Percentiles rank a stretch among this genome's conserved stretches.
phyloP scores from a whole-genome alignment of 2,113 vertebrate genomes.

The Ancistrus triradiatus region DNA sequence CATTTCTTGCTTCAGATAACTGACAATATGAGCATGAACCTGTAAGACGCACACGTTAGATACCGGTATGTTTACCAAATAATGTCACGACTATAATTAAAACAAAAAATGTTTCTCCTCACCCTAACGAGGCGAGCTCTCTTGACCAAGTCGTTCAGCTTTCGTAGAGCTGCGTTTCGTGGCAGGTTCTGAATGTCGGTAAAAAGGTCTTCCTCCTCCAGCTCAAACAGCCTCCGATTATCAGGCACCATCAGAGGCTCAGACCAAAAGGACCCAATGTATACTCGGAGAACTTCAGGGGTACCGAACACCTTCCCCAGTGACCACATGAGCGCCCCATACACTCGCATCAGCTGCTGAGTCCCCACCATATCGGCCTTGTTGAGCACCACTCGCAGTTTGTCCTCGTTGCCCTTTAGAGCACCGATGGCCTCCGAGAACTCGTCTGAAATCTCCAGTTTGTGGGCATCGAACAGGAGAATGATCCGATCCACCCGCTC shows the following conservation, averaged over 20 bases:
- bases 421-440: slow-evolving; percentile 87
- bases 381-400: slow-evolving; percentile 91
- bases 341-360: slow-evolving; percentile 92
- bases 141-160: slow-evolving; percentile 91
- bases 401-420: slow-evolving; percentile 88
- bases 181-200: slow-evolving; percentile 88
- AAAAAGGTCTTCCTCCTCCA: slow-evolving; percentile 90
- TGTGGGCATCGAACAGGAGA: slow-evolving; percentile 90
- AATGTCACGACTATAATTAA: neutral
- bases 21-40: slow-evolving; percentile 90
- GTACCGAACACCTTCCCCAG: slow-evolving; percentile 88
- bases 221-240: slow-evolving; percentile 83
- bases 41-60: too few relatives aligned
- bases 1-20: slow-evolving; percentile 89
- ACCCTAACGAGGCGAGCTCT: slow-evolving; percentile 84
- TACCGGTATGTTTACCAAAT: too few relatives aligned
- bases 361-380: slow-evolving; percentile 93
- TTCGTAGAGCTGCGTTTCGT: slow-evolving; percentile 81
- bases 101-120: slow-evolving; percentile 37
- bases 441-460: slow-evolving; percentile 92
- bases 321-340: slow-evolving; percentile 93
- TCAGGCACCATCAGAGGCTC: slow-evolving; percentile 82
- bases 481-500: slow-evolving; percentile 90
- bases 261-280: slow-evolving; percentile 92
- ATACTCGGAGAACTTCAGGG: slow-evolving; percentile 88